These are phyloP conservation scores for Platygyra sinensis DNA, from an alignment of 64 coral and sea anemone species.

Conservation along the genomic window DNA sequence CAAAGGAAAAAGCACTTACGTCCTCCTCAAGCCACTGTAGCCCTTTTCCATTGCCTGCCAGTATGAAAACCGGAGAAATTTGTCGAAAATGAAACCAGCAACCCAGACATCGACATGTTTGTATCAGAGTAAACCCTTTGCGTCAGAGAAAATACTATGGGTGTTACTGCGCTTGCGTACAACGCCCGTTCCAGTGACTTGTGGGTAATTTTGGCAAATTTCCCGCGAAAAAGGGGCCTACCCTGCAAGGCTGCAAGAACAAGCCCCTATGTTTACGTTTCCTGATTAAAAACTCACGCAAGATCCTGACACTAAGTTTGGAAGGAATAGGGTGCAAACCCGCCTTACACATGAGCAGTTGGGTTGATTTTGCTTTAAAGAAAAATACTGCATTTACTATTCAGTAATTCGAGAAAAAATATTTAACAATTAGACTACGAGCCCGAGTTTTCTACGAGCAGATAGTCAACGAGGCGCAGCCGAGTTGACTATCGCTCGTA, in stretches of 20 bases:
- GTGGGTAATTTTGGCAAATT: constrained; percentile 32
- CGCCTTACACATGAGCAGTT: background rate
- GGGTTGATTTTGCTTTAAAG: too few relatives aligned
- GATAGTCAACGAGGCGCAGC: too few relatives aligned
- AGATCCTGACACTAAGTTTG: background rate
- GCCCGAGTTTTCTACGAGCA: too few relatives aligned
- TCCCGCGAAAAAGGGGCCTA: constrained; percentile 56
- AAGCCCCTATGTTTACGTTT: background rate
- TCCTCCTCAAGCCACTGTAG: constrained; percentile 64
- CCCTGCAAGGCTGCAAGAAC: constrained; percentile 10
- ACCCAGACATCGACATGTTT: constrained; percentile 80
- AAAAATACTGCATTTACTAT: background rate
- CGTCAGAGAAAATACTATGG: constrained; percentile 74
- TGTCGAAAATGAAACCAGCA: constrained; percentile 58
- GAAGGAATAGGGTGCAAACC: background rate
- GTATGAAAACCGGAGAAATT: constrained; percentile 3
- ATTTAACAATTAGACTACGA: too few relatives aligned
- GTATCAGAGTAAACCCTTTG: constrained; percentile 88
- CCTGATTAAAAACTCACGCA: background rate
- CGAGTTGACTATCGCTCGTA: too few relatives aligned
- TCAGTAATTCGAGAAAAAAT: too few relatives aligned
- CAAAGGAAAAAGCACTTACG: constrained; percentile 7
- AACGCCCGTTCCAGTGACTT: constrained; percentile 3
- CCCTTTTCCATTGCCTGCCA: constrained; percentile 21
- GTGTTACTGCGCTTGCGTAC: constrained; percentile 48